phyloP scores from a whole-genome alignment of 2,888 invertebrate species.

The Hedya salicella region DNA sequence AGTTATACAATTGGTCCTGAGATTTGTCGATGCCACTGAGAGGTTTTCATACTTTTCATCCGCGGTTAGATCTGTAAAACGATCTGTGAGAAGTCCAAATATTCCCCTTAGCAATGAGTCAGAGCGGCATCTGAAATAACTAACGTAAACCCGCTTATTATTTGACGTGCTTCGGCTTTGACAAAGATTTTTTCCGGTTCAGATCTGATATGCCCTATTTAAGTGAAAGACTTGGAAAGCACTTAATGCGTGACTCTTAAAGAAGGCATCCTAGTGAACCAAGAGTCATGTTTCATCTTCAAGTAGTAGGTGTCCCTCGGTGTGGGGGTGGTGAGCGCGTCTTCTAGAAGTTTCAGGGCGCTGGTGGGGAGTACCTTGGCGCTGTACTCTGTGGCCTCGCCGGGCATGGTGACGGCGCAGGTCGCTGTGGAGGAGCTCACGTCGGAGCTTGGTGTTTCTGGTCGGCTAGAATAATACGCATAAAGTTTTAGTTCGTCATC shows the following conservation, averaged over 20 bases:
- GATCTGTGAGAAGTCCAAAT: too few species aligned
- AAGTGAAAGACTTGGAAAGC: not conserved
- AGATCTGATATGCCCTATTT: not conserved
- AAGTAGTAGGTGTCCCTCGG: constrained; percentile 84
- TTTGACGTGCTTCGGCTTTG: too few species aligned
- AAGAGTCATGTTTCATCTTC: constrained; percentile 80
- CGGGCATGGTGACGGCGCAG: constrained; percentile 82
- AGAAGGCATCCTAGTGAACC: constrained; percentile 83
- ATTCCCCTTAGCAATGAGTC: too few species aligned
- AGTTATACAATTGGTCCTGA: not conserved
- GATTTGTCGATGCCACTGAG: too few species aligned
- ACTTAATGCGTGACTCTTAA: constrained; percentile 69
- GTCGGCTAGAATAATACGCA: constrained; percentile 63
- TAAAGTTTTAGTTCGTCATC: too few species aligned
- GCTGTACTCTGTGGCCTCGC: constrained; percentile 87
- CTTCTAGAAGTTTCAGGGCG: constrained; percentile 86
- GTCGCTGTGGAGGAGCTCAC: constrained; percentile 72
- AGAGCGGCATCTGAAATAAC: too few species aligned
- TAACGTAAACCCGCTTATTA: too few species aligned
- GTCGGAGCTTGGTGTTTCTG: constrained; percentile 79
- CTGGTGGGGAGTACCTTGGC: constrained; percentile 86
- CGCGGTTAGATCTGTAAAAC: too few species aligned
- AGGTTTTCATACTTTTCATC: too few species aligned
- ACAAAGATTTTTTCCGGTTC: not conserved
- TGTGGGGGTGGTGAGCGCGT: constrained; percentile 84